These are phyloP conservation scores for Atherix ibis DNA, from an alignment of 2,888 invertebrate species.

Conservation along the genomic window DNA sequence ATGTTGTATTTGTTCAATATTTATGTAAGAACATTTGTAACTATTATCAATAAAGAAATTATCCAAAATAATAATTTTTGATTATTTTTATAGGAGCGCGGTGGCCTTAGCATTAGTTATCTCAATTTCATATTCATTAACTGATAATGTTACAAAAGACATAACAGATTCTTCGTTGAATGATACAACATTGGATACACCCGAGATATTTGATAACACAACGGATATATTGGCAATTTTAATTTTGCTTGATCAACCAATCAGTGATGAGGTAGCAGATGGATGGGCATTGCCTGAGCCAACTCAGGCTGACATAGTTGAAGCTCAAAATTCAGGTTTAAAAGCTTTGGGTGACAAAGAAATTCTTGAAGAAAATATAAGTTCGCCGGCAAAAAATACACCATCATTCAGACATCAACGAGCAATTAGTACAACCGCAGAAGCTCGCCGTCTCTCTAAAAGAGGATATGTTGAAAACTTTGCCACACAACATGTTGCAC, in stretches of 20 bases:
- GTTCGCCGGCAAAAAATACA: constrained; percentile 36
- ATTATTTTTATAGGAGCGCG: constrained; percentile 13
- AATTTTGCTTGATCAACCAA: constrained; percentile 7
- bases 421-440: constrained; percentile 45
- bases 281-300: constrained; percentile 12
- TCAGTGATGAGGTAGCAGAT: constrained; percentile 11
- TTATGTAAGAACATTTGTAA: constrained; percentile 41
- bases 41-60: neutral
- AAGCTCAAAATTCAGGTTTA: constrained; percentile 40
- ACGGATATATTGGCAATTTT: constrained; percentile 7
- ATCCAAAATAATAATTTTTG: neutral
- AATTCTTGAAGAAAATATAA: constrained; percentile 36
- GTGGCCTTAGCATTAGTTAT: constrained; percentile 13
- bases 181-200: neutral
- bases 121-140: constrained; percentile 12
- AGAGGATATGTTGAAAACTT: constrained; percentile 52
- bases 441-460: constrained; percentile 45
- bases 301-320: constrained; percentile 27
- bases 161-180: neutral
- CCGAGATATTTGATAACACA: constrained; percentile 3
- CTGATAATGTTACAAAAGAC: neutral
- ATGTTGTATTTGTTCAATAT: constrained; percentile 49
- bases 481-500: constrained; percentile 45
- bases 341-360: constrained; percentile 40
- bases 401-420: constrained; percentile 56